Evolutionary conservation across 2,113 vertebrate genomes (phyloP).

Genomic region (Tupaia tana): DNA sequence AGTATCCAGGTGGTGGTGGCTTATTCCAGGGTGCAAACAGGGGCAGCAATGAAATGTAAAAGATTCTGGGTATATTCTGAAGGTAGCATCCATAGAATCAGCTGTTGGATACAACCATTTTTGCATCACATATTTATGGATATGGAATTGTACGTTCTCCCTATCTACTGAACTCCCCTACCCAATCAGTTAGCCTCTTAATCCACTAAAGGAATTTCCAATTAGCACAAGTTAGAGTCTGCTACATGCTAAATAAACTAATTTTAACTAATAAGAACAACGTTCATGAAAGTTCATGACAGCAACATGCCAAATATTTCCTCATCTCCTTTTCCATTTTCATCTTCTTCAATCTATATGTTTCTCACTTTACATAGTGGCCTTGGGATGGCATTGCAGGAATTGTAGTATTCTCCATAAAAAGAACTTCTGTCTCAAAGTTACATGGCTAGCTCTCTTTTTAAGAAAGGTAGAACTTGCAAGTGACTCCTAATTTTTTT

Average conservation of each 20-base stretch:
- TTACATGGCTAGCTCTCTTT: background rate
- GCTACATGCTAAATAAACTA: background rate
- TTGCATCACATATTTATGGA: fast-evolving
- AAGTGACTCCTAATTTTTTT: conserved; percentile 20
- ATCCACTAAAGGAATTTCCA: background rate
- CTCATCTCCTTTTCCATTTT: background rate
- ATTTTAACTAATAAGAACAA: background rate
- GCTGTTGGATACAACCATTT: background rate
- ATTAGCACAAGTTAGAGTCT: background rate
- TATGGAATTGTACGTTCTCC: background rate
- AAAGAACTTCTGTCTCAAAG: background rate
- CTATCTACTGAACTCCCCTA: background rate
- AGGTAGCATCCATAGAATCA: background rate
- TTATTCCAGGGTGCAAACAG: background rate
- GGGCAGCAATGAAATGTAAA: background rate
- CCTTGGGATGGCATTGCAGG: background rate
- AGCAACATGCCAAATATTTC: background rate
- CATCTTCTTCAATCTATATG: background rate
- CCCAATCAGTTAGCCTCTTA: background rate
- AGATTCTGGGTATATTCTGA: background rate
- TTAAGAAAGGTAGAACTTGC: conserved; percentile 8
- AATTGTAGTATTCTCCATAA: background rate
- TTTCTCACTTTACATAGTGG: background rate
- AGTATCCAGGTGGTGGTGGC: background rate
- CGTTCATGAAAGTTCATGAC: background rate